A percentile compares a stretch with the other conserved stretches of the same genome.
Evolutionary conservation across 2,888 invertebrate species (phyloP).

Genomic region (Lasioglossum zephyrum): DNA sequence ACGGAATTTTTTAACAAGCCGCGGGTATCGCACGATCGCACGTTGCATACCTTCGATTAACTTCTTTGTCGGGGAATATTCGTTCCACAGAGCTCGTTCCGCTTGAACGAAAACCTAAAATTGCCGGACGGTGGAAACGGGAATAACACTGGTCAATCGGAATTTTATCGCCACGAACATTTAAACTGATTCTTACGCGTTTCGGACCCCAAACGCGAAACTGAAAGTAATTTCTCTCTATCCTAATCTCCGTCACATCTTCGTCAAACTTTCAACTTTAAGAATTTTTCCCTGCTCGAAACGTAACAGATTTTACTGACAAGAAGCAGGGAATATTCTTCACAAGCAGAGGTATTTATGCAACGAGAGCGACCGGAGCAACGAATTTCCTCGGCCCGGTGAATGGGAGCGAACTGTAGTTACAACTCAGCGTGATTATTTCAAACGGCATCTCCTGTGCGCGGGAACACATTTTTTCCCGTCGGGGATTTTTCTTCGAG

Average conservation of each 20-base stretch:
- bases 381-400: not conserved
- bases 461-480: slow-evolving; percentile 3
- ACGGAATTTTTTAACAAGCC: slow-evolving; percentile 25
- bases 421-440: slow-evolving; percentile 22
- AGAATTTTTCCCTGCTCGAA: not conserved
- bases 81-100: not conserved
- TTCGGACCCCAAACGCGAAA: not conserved
- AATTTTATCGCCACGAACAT: not conserved
- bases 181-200: not conserved
- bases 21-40: slow-evolving; percentile 26
- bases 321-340: slow-evolving; percentile 6
- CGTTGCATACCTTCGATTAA: slow-evolving; percentile 37
- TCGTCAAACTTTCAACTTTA: not conserved
- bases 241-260: not conserved
- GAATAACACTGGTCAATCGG: not conserved
- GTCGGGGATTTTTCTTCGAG: not conserved
- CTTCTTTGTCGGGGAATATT: slow-evolving; percentile 9
- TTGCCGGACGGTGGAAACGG: no score
- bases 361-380: slow-evolving; percentile 29
- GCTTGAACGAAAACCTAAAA: not conserved
- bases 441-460: not conserved
- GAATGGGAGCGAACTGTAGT: not conserved
- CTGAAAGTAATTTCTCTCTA: not conserved
- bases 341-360: not conserved
- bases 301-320: not conserved